phyloP scores from a whole-genome alignment of 2,113 vertebrate genomes.

The Scolopax mira region DNA sequence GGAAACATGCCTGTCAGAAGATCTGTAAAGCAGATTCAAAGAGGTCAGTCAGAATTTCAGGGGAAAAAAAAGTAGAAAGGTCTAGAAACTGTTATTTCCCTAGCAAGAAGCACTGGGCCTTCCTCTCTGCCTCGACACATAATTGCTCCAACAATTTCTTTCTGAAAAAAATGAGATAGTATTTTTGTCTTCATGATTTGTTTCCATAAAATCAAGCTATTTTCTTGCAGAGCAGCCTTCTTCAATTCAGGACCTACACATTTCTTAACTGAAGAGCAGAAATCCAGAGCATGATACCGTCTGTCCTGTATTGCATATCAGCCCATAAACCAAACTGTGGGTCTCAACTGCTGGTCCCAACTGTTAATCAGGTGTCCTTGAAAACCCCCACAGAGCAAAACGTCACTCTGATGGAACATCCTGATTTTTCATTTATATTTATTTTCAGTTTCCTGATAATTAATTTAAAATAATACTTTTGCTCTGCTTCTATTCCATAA shows the following conservation, averaged over 20 bases:
- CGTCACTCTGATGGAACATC: neutral
- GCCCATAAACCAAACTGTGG: neutral
- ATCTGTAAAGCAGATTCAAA: neutral
- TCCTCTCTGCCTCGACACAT: neutral
- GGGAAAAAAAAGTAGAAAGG: neutral
- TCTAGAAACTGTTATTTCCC: neutral
- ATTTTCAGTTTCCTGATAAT: neutral
- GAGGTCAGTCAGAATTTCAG: neutral
- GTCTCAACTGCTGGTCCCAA: neutral
- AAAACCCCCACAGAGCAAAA: neutral
- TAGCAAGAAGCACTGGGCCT: neutral
- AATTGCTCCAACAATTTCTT: neutral
- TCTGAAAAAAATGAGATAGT: neutral
- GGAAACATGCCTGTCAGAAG: neutral
- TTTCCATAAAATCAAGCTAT: neutral
- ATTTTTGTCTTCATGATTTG: neutral
- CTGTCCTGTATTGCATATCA: rapidly evolving
- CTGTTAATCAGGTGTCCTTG: neutral
- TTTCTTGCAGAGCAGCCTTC: neutral
- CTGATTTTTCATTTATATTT: neutral
- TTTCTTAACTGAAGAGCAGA: neutral
- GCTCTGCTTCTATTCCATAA: neutral
- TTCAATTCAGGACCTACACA: neutral
- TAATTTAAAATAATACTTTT: slow-evolving; percentile 24
- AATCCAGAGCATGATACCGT: rapidly evolving